A percentile compares a stretch with the other conserved stretches of the same genome.
Conservation (phyloP, 2,888 invertebrate genomes). For the Achlya flavicornis region DNA sequence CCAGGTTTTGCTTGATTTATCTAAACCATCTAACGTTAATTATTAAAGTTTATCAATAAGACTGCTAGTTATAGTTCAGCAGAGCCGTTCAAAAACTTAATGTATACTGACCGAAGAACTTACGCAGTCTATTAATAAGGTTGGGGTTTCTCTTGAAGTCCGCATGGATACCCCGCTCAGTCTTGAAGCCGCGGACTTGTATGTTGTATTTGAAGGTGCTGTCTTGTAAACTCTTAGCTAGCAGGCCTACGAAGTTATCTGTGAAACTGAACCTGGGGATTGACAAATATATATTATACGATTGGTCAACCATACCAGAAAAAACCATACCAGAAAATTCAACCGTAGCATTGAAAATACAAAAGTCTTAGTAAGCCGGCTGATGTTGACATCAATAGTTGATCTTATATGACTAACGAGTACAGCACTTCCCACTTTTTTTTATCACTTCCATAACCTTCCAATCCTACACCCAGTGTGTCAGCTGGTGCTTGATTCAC, state of each 20-base stretch:
- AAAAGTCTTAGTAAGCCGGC: too few relatives aligned
- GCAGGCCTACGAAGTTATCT: conserved; percentile 59
- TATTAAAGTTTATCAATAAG: not conserved
- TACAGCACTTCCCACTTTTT: too few relatives aligned
- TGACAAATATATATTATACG: not conserved
- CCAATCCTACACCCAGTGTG: too few relatives aligned
- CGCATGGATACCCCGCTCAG: conserved; percentile 88
- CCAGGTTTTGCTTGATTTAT: too few relatives aligned
- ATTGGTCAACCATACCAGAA: too few relatives aligned
- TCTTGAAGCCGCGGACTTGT: conserved; percentile 91
- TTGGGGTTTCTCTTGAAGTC: conserved; percentile 89
- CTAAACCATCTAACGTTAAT: too few relatives aligned
- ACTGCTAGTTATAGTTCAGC: not conserved
- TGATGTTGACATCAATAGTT: too few relatives aligned
- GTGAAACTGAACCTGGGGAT: conserved; percentile 52
- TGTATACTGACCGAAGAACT: conserved; percentile 46
- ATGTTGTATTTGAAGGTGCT: conserved; percentile 62
- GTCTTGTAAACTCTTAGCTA: conserved; percentile 46
- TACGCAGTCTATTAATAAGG: conserved; percentile 86
- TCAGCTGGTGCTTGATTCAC: too few relatives aligned
- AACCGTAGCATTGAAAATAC: too few relatives aligned
- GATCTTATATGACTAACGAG: too few relatives aligned
- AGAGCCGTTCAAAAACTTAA: conserved; percentile 12
- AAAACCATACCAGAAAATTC: too few relatives aligned
- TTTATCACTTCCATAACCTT: too few relatives aligned